Conservation (phyloP, 2,888 invertebrate genomes). For the Sthenelais limicola region DNA sequence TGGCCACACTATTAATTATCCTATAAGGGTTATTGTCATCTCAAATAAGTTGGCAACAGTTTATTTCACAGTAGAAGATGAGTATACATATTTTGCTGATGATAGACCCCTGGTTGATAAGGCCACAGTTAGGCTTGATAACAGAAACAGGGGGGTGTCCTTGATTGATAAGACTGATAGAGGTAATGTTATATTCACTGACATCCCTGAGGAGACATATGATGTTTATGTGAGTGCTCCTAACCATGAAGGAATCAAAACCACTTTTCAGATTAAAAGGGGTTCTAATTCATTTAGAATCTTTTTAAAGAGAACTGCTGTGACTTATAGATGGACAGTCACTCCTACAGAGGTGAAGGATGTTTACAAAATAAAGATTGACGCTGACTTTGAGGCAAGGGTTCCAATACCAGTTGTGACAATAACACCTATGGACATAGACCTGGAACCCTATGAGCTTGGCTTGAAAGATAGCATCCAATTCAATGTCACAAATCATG, state of each 20-base stretch:
- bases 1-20: background rate
- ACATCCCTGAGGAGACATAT: slow-evolving; percentile 53
- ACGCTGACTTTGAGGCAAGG: slow-evolving; percentile 57
- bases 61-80: slow-evolving; percentile 56
- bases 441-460: slow-evolving; percentile 51
- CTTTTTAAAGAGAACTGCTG: slow-evolving; percentile 53
- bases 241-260: slow-evolving; percentile 48
- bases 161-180: slow-evolving; percentile 25
- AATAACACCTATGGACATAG: slow-evolving; percentile 51
- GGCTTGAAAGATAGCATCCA: slow-evolving; percentile 48
- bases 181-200: slow-evolving; percentile 51
- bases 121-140: slow-evolving; percentile 52
- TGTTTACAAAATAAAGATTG: slow-evolving; percentile 55
- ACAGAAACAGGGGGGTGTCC: slow-evolving; percentile 45
- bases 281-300: slow-evolving; percentile 43
- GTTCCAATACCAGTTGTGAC: slow-evolving; percentile 60
- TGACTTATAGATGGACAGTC: slow-evolving; percentile 56
- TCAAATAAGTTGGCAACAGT: slow-evolving; percentile 50
- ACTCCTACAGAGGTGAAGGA: slow-evolving; percentile 55
- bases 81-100: slow-evolving; percentile 58
- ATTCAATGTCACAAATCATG: slow-evolving; percentile 56
- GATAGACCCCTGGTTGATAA: slow-evolving; percentile 52
- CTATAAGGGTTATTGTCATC: slow-evolving; percentile 48
- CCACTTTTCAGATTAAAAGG: slow-evolving; percentile 46
- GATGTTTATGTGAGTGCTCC: slow-evolving; percentile 49